Percentiles rank a stretch among this genome's conserved stretches.
These are phyloP conservation scores for Pomacea maculata DNA, from an alignment of 1,140 invertebrate genomes.

Conservation along the genomic window DNA sequence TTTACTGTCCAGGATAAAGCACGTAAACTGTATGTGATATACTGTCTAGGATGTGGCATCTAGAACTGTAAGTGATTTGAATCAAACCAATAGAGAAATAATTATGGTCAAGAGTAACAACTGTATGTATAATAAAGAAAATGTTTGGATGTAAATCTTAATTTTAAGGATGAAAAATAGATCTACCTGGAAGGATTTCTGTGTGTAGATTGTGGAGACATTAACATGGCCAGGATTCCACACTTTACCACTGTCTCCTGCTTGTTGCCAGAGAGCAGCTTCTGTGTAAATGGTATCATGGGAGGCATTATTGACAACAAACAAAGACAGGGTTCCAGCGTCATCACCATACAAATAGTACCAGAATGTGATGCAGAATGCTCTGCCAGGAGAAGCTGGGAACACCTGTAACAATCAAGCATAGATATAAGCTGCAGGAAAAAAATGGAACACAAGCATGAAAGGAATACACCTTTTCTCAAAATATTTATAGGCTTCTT, in stretches of 20 bases:
- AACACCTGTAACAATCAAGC: no score
- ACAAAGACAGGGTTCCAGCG: conserved; percentile 44
- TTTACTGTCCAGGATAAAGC: no score
- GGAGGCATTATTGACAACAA: conserved; percentile 41
- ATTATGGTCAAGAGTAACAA: no score
- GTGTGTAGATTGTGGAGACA: conserved; percentile 44
- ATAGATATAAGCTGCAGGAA: no score
- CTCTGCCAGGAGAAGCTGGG: conserved; percentile 7
- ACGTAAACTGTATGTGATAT: no score
- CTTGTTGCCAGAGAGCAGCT: conserved; percentile 44
- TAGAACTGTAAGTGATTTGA: no score
- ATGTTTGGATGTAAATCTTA: background rate
- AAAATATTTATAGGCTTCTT: no score
- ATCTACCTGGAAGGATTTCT: conserved; percentile 47
- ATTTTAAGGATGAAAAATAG: background rate
- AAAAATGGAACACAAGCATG: background rate
- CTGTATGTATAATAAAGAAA: background rate
- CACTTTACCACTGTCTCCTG: conserved; percentile 34
- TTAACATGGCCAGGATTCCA: conserved; percentile 51
- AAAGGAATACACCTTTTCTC: no score
- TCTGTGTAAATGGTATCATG: conserved; percentile 38
- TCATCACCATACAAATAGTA: conserved; percentile 60
- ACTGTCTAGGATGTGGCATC: no score
- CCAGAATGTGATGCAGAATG: conserved; percentile 52
- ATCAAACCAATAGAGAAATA: no score